Conservation (phyloP, 2,113 vertebrate genomes). For the Chionodraco myersi region DNA sequence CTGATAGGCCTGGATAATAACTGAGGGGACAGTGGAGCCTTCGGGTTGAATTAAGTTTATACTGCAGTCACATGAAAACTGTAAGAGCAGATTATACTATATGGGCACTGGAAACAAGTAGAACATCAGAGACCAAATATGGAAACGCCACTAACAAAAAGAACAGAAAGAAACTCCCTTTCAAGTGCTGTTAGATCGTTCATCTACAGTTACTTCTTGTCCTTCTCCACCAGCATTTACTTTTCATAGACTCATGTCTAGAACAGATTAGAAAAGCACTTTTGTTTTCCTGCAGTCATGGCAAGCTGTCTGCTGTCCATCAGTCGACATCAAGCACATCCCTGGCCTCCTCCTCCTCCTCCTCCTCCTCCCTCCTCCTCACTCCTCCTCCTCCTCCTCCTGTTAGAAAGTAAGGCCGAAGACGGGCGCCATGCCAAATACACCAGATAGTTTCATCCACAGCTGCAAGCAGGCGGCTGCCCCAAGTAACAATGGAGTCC, state of each 20-base stretch:
- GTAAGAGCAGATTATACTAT: conserved; percentile 27
- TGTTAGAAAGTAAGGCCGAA: conserved; percentile 63
- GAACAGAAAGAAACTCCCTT: conserved; percentile 43
- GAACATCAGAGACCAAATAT: conserved; percentile 32
- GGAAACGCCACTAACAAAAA: neutral
- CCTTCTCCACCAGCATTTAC: conserved; percentile 38
- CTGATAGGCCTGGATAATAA: conserved; percentile 51
- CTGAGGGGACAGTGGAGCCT: conserved; percentile 29
- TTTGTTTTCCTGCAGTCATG: conserved; percentile 54
- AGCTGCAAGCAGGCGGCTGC: conserved; percentile 80
- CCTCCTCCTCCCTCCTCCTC: conserved; percentile 4
- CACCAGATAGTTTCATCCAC: conserved; percentile 81
- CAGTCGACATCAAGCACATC: conserved; percentile 73
- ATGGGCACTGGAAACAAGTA: conserved; percentile 32
- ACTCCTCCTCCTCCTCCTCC: conserved; percentile 37
- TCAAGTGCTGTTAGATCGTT: conserved; percentile 21
- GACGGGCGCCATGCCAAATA: conserved; percentile 73
- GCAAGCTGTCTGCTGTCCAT: conserved; percentile 77
- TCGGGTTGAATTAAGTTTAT: conserved; percentile 54
- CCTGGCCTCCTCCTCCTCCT: conserved; percentile 32
- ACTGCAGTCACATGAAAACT: conserved; percentile 40
- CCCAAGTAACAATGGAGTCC: conserved; percentile 78
- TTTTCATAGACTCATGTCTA: conserved; percentile 59
- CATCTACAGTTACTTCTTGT: conserved; percentile 17
- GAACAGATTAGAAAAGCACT: conserved; percentile 56